Percentiles rank a stretch among this genome's conserved stretches.
Evolutionary conservation across 2,113 vertebrate genomes (phyloP).

Genomic region (Psilopogon haemacephalus): DNA sequence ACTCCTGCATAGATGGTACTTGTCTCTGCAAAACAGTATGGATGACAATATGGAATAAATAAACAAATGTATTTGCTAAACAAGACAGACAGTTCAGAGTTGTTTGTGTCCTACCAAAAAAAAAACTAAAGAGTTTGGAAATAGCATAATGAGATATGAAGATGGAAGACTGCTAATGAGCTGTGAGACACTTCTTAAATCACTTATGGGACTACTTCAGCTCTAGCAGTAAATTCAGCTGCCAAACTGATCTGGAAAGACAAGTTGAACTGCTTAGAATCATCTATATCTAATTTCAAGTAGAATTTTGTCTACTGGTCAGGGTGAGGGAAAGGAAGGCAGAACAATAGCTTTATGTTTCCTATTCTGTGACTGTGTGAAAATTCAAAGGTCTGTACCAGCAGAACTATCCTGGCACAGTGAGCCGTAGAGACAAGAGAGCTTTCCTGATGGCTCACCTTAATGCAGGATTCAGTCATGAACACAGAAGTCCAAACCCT

Average conservation of each 20-base stretch:
- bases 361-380: not conserved
- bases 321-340: not conserved
- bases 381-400: not conserved
- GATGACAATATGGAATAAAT: not conserved
- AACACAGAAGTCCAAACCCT: not conserved
- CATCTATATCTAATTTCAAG: not conserved
- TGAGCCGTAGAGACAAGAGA: not conserved
- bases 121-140: not conserved
- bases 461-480: not conserved
- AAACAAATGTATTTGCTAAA: slow-evolving; percentile 26
- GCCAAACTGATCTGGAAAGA: not conserved
- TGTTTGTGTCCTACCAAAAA: not conserved
- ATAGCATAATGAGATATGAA: not conserved
- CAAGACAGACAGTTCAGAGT: slow-evolving; percentile 12
- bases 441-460: not conserved
- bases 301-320: not conserved
- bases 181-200: not conserved
- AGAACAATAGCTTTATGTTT: not conserved
- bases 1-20: not conserved
- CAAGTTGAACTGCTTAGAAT: not conserved
- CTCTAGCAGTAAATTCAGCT: not conserved
- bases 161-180: not conserved
- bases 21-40: slow-evolving; percentile 15
- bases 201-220: not conserved
- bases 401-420: not conserved